These are phyloP conservation scores for Brevimyrus niger DNA, from an alignment of 2,113 vertebrate species.

Conservation along the genomic window DNA sequence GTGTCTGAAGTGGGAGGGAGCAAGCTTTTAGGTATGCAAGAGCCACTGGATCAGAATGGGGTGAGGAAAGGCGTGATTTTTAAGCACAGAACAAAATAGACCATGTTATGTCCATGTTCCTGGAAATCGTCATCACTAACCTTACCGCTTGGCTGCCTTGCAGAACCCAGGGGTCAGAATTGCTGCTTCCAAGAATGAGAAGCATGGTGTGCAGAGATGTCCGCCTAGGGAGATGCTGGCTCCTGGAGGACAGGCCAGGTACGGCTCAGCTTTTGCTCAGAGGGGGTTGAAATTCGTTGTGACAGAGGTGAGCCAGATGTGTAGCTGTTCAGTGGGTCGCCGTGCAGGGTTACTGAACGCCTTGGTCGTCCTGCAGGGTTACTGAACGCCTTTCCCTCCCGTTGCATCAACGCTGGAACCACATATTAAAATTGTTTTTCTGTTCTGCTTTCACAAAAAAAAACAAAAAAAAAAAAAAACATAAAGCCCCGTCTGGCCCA, in stretches of 20 bases:
- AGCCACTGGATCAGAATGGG: not conserved
- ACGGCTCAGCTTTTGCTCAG: not conserved
- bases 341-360: not conserved
- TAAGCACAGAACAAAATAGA: not conserved
- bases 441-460: not conserved
- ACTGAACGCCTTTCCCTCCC: not conserved
- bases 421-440: not conserved
- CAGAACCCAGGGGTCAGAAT: not conserved
- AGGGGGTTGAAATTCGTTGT: not conserved
- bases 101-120: not conserved
- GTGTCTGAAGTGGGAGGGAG: not conserved
- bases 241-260: not conserved
- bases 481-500: not conserved
- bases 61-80: not conserved
- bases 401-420: not conserved
- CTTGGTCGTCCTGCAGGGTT: not conserved
- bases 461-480: conserved; percentile 9
- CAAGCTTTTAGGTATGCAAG: not conserved
- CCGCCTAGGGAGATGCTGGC: not conserved
- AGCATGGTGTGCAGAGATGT: not conserved
- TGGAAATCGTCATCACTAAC: not conserved
- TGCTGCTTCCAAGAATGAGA: not conserved
- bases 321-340: not conserved
- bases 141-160: not conserved
- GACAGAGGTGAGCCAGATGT: conserved; percentile 4